A percentile compares a stretch with the other conserved stretches of the same genome.
Evolutionary conservation across 2,888 invertebrate species (phyloP).

Genomic region (Drosophila fungiperda): DNA sequence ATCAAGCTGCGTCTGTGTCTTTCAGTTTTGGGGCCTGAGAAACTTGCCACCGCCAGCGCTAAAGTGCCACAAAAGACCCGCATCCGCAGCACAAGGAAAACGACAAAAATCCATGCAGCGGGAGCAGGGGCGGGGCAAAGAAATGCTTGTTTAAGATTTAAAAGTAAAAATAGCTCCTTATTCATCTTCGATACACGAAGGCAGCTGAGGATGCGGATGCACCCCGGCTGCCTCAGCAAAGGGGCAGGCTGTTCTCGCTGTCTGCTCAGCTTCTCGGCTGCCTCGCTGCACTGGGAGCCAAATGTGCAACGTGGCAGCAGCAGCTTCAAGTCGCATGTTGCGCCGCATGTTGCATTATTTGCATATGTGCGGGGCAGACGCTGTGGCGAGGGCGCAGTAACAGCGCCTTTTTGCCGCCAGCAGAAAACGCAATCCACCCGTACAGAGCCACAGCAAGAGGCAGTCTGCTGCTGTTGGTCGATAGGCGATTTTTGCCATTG

Average conservation of each 20-base stretch:
- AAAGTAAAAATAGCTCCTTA: slow-evolving; percentile 84
- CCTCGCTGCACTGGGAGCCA: slow-evolving; percentile 9
- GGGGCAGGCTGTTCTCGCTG: slow-evolving; percentile 13
- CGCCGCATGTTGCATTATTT: slow-evolving; percentile 74
- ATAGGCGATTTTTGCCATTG: slow-evolving; percentile 26
- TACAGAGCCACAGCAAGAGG: slow-evolving; percentile 9
- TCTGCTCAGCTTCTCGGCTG: slow-evolving; percentile 6
- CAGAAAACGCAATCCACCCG: slow-evolving; percentile 39
- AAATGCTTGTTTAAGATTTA: slow-evolving; percentile 73
- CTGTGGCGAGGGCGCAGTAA: slow-evolving; percentile 8
- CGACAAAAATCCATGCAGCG: slow-evolving; percentile 41
- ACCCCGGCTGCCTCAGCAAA: slow-evolving; percentile 25
- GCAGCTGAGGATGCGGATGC: slow-evolving; percentile 62
- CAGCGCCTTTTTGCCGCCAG: slow-evolving; percentile 52
- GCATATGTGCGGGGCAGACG: slow-evolving; percentile 60
- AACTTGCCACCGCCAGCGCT: slow-evolving; percentile 57
- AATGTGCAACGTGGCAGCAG: slow-evolving; percentile 52
- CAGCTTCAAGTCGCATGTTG: slow-evolving; percentile 50
- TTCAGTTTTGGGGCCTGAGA: slow-evolving; percentile 49
- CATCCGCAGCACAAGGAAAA: slow-evolving; percentile 47
- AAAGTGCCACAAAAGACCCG: slow-evolving; percentile 59
- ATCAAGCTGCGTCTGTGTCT: slow-evolving; percentile 56
- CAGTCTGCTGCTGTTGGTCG: slow-evolving; percentile 22
- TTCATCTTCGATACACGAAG: slow-evolving; percentile 81
- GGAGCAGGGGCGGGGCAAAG: slow-evolving; percentile 7